phyloP scores from a whole-genome alignment of 1,140 invertebrate genomes.

The Drosophila persimilis region DNA sequence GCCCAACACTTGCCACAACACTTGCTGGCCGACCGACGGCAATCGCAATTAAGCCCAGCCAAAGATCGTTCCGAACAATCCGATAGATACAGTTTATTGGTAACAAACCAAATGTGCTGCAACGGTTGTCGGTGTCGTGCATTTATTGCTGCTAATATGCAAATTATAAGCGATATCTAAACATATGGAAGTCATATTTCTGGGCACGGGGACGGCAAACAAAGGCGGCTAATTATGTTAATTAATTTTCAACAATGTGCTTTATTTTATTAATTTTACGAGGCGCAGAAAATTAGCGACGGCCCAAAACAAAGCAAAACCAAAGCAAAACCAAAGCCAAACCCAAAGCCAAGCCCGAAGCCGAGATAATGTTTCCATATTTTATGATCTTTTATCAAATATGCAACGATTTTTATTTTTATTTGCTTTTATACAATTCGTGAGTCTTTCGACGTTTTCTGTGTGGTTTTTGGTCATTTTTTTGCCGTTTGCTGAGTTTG shows the following conservation, averaged over 20 bases:
- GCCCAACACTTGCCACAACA: conserved; percentile 32
- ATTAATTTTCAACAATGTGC: conserved; percentile 65
- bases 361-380: conserved; percentile 31
- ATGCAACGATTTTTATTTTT: conserved; percentile 40
- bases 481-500: conserved; percentile 66
- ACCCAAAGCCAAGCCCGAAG: not conserved
- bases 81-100: conserved; percentile 1
- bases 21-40: conserved; percentile 63
- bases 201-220: conserved; percentile 22
- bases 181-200: conserved; percentile 33
- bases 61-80: conserved; percentile 14
- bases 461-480: conserved; percentile 21
- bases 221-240: conserved; percentile 75
- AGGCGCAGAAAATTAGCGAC: conserved; percentile 73
- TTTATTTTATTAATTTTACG: conserved; percentile 75
- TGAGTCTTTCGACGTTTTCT: conserved; percentile 20
- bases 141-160: conserved; percentile 46
- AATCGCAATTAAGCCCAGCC: conserved; percentile 56
- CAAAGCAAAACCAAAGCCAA: conserved; percentile 12
- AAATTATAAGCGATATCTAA: conserved; percentile 42
- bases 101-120: conserved; percentile 6
- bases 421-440: conserved; percentile 17
- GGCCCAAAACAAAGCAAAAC: conserved; percentile 42
- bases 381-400: conserved; percentile 56
- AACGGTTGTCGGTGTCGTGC: conserved; percentile 2